Conservation (phyloP, 2,888 invertebrate genomes). For the Apoderus coryli region DNA sequence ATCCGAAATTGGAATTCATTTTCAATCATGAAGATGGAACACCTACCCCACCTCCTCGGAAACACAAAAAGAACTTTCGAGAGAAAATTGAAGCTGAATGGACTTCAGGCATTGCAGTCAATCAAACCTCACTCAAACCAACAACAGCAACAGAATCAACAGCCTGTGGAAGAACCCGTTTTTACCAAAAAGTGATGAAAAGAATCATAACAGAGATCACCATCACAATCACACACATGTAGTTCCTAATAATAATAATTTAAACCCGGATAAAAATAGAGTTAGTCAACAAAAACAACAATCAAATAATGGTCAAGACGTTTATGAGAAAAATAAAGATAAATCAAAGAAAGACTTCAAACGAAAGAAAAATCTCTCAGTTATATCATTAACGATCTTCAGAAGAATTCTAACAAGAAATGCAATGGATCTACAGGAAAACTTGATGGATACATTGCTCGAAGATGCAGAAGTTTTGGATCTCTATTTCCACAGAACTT, state of each 20-base stretch:
- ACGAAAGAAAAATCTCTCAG: constrained; percentile 35
- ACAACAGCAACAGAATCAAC: too few species aligned
- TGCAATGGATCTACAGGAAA: constrained; percentile 27
- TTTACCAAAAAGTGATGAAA: constrained; percentile 27
- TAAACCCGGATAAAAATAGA: constrained; percentile 15
- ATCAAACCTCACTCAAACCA: too few species aligned
- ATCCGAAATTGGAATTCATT: constrained; percentile 27
- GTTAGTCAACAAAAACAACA: too few species aligned
- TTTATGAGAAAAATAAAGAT: too few species aligned
- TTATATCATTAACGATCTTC: constrained; percentile 39
- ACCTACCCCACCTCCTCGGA: constrained; percentile 31
- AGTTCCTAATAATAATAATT: constrained; percentile 12
- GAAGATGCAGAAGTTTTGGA: constrained; percentile 32
- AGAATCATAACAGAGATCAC: constrained; percentile 23
- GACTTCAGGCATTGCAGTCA: constrained; percentile 23
- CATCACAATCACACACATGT: constrained; percentile 20
- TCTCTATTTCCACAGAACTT: constrained; percentile 33
- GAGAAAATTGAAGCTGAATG: constrained; percentile 28
- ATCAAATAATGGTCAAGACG: too few species aligned
- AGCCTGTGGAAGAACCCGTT: constrained; percentile 27
- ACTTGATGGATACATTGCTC: constrained; percentile 33
- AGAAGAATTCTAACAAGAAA: constrained; percentile 10
- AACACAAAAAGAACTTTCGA: constrained; percentile 26
- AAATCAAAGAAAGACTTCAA: constrained; percentile 21
- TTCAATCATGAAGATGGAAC: constrained; percentile 29